phyloP scores from a whole-genome alignment of 2,113 vertebrate genomes.

The Condylura cristata region DNA sequence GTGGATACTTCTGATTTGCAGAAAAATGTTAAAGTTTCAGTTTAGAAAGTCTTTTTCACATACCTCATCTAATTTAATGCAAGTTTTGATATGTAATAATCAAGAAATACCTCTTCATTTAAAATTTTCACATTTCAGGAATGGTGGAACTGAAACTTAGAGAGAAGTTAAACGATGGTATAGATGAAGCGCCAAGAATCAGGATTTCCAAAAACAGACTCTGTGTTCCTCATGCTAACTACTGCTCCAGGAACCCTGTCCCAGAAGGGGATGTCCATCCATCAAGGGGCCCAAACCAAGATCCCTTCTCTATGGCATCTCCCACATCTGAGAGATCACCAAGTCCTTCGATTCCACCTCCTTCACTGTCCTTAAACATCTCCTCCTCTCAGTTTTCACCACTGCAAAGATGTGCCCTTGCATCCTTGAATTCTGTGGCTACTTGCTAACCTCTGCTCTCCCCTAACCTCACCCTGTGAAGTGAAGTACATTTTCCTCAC shows the following conservation, averaged over 20 bases:
- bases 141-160: neutral
- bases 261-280: neutral
- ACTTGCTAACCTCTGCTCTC: neutral
- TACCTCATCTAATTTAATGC: neutral
- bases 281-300: neutral
- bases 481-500: neutral
- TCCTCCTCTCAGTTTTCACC: neutral
- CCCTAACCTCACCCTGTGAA: neutral
- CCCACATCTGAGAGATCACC: neutral
- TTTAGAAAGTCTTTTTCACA: conserved; percentile 27
- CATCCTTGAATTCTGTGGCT: neutral
- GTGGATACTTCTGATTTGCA: neutral
- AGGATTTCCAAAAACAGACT: neutral
- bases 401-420: neutral
- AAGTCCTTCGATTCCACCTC: neutral
- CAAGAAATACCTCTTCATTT: neutral
- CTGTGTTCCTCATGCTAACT: neutral
- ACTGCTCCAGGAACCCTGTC: neutral
- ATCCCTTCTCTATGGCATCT: neutral
- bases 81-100: neutral
- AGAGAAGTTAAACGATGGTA: neutral
- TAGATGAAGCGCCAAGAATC: neutral
- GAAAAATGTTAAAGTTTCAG: neutral
- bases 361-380: neutral
- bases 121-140: neutral